These are phyloP conservation scores for Entomobrya proxima DNA, from an alignment of 2,888 invertebrate genomes.

Conservation along the genomic window DNA sequence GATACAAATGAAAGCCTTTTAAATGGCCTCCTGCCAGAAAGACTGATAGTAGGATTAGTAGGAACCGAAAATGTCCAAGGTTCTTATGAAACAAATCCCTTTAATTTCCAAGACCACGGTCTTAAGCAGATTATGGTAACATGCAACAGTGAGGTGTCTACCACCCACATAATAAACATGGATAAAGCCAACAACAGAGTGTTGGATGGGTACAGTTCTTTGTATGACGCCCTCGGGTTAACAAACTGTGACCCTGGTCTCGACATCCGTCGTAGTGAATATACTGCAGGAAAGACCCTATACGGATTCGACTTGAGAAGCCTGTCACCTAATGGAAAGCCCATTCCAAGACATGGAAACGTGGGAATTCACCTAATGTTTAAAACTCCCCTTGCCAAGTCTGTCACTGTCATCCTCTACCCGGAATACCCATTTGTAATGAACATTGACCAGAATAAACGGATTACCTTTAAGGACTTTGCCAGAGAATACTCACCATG, in stretches of 20 bases:
- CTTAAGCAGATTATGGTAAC: conserved; percentile 40
- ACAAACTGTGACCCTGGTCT: conserved; percentile 29
- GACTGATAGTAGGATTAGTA: conserved; percentile 61
- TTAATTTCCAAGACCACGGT: conserved; percentile 18
- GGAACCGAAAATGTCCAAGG: conserved; percentile 39
- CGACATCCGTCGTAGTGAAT: background rate
- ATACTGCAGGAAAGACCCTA: conserved; percentile 17
- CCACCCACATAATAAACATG: conserved; percentile 27
- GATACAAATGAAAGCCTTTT: conserved; percentile 59
- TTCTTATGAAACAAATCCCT: conserved; percentile 21
- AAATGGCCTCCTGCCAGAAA: conserved; percentile 46
- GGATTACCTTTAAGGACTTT: conserved; percentile 10
- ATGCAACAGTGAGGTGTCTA: background rate
- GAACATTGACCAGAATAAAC: conserved; percentile 3
- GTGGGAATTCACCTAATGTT: conserved; percentile 27
- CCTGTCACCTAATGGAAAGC: too few species aligned
- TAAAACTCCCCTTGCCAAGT: background rate
- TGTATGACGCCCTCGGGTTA: conserved; percentile 23
- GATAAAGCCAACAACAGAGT: background rate
- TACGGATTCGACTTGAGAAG: conserved; percentile 37
- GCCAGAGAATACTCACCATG: conserved; percentile 25
- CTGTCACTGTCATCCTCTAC: background rate
- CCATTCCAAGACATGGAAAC: conserved; percentile 35
- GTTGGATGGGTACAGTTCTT: background rate
- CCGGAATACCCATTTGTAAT: conserved; percentile 25